phyloP scores from a whole-genome alignment of 2,797 vertebrate genomes.

The Dipus sagitta region DNA sequence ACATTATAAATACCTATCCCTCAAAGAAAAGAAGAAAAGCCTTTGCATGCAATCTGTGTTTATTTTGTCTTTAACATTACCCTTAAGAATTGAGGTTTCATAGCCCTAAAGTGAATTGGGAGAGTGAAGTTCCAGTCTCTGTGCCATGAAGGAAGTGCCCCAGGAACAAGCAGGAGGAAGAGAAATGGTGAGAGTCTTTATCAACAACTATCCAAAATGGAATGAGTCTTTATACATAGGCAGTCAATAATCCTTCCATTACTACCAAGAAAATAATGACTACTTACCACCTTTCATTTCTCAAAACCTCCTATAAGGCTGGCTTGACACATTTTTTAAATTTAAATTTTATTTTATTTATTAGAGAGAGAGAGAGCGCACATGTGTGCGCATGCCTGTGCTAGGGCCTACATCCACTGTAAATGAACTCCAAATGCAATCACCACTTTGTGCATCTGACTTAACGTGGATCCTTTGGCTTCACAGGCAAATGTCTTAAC shows the following conservation, averaged over 20 bases:
- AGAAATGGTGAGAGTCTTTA: not conserved
- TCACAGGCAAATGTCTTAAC: too few relatives aligned
- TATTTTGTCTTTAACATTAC: conserved; percentile 14
- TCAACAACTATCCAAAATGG: not conserved
- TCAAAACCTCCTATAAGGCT: conserved; percentile 29
- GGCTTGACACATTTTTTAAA: not conserved
- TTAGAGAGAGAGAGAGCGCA: too few relatives aligned
- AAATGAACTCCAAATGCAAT: too few relatives aligned
- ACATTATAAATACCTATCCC: conserved; percentile 19
- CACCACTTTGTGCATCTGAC: too few relatives aligned
- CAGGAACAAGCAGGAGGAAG: not conserved
- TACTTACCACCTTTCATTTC: not conserved
- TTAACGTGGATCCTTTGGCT: too few relatives aligned
- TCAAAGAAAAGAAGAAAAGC: not conserved
- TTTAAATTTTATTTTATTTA: too few relatives aligned
- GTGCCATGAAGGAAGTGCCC: not conserved
- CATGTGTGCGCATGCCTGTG: not conserved
- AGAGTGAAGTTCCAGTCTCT: not conserved
- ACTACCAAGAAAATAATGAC: not conserved
- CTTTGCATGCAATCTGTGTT: not conserved
- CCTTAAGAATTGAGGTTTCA: not conserved
- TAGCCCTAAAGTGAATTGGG: not conserved
- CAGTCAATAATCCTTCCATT: not conserved
- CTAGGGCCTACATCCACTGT: too few relatives aligned
- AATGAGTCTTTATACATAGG: not conserved